phyloP scores from a whole-genome alignment of 2,113 vertebrate species.

The Ahaetulla prasina region DNA sequence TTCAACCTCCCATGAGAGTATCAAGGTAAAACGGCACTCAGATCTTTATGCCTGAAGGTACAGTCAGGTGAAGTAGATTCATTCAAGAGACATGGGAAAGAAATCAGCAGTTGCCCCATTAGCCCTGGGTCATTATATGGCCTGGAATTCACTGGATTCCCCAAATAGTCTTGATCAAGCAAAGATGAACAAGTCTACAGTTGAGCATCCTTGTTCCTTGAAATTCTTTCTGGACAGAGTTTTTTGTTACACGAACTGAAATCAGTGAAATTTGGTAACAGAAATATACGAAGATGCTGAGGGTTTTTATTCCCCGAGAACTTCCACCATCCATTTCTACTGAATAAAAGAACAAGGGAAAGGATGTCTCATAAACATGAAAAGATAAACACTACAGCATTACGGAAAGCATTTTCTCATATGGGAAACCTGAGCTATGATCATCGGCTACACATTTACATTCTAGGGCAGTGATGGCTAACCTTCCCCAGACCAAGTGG shows the following conservation, averaged over 20 bases:
- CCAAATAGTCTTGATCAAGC: not conserved
- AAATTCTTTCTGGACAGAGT: not conserved
- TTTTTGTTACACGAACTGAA: not conserved
- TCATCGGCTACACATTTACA: not conserved
- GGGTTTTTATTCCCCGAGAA: not conserved
- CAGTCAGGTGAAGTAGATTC: constrained; percentile 39
- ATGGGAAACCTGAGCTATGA: not conserved
- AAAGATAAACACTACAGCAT: not conserved
- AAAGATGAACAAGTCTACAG: not conserved
- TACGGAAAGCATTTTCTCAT: not conserved
- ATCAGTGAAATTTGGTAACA: not conserved
- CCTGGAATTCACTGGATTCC: not conserved
- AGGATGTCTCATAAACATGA: not conserved
- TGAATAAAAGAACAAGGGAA: not conserved
- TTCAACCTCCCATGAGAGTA: constrained; percentile 47
- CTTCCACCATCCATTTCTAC: not conserved
- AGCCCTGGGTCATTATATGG: not conserved
- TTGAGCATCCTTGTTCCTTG: not conserved
- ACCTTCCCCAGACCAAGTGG: too few species aligned
- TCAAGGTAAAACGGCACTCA: constrained; percentile 23
- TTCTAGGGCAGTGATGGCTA: not conserved
- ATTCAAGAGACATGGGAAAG: constrained; percentile 10
- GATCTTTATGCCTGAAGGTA: constrained; percentile 34
- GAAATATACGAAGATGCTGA: not conserved
- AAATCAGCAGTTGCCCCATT: not conserved